Evolutionary conservation across 2,113 vertebrate species (phyloP).

Genomic region (Larimichthys polyactis): DNA sequence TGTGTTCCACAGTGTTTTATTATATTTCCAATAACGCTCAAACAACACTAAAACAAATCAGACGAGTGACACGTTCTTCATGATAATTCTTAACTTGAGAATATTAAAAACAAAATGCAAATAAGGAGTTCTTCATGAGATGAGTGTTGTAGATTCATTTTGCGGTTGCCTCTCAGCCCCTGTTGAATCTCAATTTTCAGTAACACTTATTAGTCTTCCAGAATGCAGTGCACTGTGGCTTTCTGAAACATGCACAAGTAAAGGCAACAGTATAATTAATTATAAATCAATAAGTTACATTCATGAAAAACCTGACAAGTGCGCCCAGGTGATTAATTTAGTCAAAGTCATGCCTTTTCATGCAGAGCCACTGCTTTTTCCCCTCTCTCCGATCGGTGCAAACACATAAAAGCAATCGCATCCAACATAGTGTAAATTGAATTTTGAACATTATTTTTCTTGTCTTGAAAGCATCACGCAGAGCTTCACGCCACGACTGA

Average conservation of each 20-base stretch:
- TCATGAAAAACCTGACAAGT: slow-evolving; percentile 35
- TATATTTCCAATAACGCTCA: slow-evolving; percentile 42
- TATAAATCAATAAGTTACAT: slow-evolving; percentile 15
- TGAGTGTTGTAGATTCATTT: slow-evolving; percentile 57
- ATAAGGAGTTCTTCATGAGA: slow-evolving; percentile 45
- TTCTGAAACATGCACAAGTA: slow-evolving; percentile 34
- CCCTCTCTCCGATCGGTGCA: neutral
- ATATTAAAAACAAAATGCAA: slow-evolving; percentile 59
- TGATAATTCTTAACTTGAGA: slow-evolving; percentile 42
- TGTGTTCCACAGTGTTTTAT: slow-evolving; percentile 15
- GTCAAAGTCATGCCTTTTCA: neutral
- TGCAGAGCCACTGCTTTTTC: neutral
- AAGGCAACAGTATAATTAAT: slow-evolving; percentile 25
- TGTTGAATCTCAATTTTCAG: slow-evolving; percentile 64
- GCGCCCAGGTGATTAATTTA: slow-evolving; percentile 23
- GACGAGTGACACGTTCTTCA: slow-evolving; percentile 37
- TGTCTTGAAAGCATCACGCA: slow-evolving; percentile 8
- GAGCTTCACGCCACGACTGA: slow-evolving; percentile 27
- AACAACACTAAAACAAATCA: slow-evolving; percentile 50
- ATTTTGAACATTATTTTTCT: neutral
- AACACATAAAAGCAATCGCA: slow-evolving; percentile 24
- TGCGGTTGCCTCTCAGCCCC: slow-evolving; percentile 34
- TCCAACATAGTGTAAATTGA: slow-evolving; percentile 17
- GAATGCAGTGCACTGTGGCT: slow-evolving; percentile 16
- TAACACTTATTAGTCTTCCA: slow-evolving; percentile 30